phyloP scores from a whole-genome alignment of 2,888 invertebrate genomes.

The Aricia artaxerxes region DNA sequence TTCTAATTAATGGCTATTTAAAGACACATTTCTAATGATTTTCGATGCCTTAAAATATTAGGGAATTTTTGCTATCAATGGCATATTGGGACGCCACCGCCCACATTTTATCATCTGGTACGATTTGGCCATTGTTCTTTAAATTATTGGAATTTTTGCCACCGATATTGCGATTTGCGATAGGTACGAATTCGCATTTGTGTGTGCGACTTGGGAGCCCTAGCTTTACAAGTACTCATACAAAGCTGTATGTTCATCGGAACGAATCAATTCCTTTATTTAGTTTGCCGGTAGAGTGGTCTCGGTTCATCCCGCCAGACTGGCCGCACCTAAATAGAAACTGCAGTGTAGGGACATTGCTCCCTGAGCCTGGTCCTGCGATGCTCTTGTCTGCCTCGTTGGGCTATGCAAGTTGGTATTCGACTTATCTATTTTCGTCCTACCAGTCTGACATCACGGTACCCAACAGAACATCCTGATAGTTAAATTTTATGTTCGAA shows the following conservation, averaged over 20 bases:
- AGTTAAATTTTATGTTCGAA: conserved; percentile 32
- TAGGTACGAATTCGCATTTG: background rate
- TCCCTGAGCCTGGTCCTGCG: conserved; percentile 70
- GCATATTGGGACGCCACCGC: no score
- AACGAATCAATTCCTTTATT: conserved; percentile 62
- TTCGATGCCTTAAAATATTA: no score
- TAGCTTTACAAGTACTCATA: background rate
- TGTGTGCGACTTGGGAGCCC: background rate
- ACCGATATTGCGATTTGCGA: background rate
- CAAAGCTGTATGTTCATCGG: conserved; percentile 42
- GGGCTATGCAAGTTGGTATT: conserved; percentile 47
- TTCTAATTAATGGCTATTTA: no score
- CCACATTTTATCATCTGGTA: no score
- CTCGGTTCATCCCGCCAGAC: conserved; percentile 69
- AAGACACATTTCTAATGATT: no score
- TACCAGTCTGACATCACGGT: conserved; percentile 32
- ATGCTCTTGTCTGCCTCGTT: conserved; percentile 68
- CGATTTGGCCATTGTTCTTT: no score
- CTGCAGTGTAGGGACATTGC: conserved; percentile 79
- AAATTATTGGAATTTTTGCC: background rate
- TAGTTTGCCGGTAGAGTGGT: conserved; percentile 69
- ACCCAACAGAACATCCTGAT: conserved; percentile 33
- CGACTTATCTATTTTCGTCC: conserved; percentile 40
- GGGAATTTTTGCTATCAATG: no score
- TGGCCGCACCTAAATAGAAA: conserved; percentile 80